Conservation (phyloP, 92 coral and sea anemone species). For the Bergia sp. region DNA sequence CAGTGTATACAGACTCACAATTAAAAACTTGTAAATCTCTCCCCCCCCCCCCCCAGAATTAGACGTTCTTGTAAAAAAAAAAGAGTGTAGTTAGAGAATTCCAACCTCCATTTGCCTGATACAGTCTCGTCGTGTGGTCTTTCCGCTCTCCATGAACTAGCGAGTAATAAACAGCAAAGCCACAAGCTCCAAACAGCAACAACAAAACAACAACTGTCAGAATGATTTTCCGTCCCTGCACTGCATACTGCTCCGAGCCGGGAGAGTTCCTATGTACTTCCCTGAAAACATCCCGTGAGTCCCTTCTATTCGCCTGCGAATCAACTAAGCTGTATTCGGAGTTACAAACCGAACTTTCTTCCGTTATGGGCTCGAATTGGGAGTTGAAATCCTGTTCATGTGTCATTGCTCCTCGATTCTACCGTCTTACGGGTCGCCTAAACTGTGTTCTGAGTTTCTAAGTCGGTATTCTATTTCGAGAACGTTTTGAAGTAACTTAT, state of each 20-base stretch:
- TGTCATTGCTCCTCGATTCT: background rate
- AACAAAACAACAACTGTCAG: background rate
- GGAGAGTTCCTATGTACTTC: background rate
- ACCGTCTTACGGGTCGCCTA: background rate
- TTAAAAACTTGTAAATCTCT: too few relatives aligned
- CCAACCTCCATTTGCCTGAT: background rate
- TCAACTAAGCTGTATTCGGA: background rate
- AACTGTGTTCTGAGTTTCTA: background rate
- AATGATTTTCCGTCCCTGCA: conserved; percentile 1
- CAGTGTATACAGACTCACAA: too few relatives aligned
- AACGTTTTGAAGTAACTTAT: background rate
- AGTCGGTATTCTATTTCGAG: background rate
- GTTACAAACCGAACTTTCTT: background rate
- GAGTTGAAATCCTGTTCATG: background rate
- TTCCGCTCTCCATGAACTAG: conserved; percentile 1
- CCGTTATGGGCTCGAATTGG: conserved; percentile 17
- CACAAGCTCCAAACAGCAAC: conserved; percentile 23
- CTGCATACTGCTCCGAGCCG: background rate
- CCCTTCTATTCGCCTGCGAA: background rate
- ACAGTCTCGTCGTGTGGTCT: background rate
- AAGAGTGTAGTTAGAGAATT: background rate
- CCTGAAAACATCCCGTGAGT: background rate
- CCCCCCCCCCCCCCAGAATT: too few relatives aligned
- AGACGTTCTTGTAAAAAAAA: too few relatives aligned
- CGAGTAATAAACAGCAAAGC: conserved; percentile 6